Evolutionary conservation across 2,888 invertebrate species (phyloP), one percentile per base, ranked within the genome.

Genomic region (Melinaea menophilus): DNA sequence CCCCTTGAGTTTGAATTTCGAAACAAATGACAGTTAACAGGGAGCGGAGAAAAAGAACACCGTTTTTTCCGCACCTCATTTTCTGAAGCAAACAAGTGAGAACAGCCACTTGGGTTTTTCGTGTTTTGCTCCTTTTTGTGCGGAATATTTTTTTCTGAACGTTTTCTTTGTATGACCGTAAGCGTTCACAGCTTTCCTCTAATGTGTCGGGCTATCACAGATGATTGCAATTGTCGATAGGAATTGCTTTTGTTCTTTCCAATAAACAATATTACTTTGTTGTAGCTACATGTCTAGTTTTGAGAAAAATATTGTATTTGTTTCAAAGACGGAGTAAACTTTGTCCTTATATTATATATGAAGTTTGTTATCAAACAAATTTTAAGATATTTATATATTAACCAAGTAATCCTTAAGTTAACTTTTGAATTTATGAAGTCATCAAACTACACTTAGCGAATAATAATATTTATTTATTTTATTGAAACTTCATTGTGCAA

Each of bases 41-140:
- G 68, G 67, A 71, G 71, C 63, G 65, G 65, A 67, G 22, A 68
- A 68, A 69, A 67, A 67, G 58, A 57, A 62, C 66, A 68, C 67
- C 62, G 68, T 68, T 72, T 68, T 68, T 65, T 61, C 62, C 62
- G 64, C 66, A 69, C 66, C 72, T 72, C 73, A 72, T 72, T 74
- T 71, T 69, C 66, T 64, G 67, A 64, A 62, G 68, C 72, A 73
- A 72, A 72, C 73, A 69, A 73, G 72, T 72, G 71, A 59, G 66
- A 71, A 68, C 62, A 60, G 67, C 68, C 73, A 73, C 72, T 75
- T 72, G 73, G 71, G 69, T 69, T 62, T 67, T 69, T 66, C 66
- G 65, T 69, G 66, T 68, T 67, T 68, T 65, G 61, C 62, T 61
- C 69, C 64, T 72, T 73, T 72, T 65, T 64, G 58, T 51, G 57